phyloP scores from a whole-genome alignment of 2,113 vertebrate species.

The Globicephala melas region DNA sequence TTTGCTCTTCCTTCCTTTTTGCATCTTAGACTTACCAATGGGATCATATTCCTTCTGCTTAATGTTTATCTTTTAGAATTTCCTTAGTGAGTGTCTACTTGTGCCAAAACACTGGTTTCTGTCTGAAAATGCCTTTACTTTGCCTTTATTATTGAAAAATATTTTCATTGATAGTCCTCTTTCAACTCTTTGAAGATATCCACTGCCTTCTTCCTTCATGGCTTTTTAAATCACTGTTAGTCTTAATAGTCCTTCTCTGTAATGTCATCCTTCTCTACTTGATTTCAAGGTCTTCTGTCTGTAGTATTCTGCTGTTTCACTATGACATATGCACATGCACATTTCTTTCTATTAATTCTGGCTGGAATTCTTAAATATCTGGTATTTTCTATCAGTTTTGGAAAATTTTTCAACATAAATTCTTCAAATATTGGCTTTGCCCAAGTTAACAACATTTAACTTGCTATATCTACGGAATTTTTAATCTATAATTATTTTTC shows the following conservation, averaged over 20 bases:
- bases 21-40: not conserved
- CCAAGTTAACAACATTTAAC: not conserved
- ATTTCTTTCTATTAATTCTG: not conserved
- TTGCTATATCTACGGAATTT: not conserved
- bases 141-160: not conserved
- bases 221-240: not conserved
- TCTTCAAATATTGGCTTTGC: not conserved
- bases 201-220: not conserved
- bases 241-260: not conserved
- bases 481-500: not conserved
- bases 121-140: not conserved
- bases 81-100: not conserved
- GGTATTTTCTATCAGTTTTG: not conserved
- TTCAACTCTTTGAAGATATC: not conserved
- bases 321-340: not conserved
- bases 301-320: not conserved
- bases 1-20: too few species aligned
- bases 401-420: not conserved
- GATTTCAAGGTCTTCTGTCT: not conserved
- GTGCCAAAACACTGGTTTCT: not conserved
- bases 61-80: not conserved
- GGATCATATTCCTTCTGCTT: not conserved
- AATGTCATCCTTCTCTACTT: not conserved
- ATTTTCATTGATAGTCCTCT: not conserved
- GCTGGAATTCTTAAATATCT: not conserved